These are phyloP conservation scores for Villa cingulata DNA, from an alignment of 2,888 invertebrate genomes.

Conservation along the genomic window DNA sequence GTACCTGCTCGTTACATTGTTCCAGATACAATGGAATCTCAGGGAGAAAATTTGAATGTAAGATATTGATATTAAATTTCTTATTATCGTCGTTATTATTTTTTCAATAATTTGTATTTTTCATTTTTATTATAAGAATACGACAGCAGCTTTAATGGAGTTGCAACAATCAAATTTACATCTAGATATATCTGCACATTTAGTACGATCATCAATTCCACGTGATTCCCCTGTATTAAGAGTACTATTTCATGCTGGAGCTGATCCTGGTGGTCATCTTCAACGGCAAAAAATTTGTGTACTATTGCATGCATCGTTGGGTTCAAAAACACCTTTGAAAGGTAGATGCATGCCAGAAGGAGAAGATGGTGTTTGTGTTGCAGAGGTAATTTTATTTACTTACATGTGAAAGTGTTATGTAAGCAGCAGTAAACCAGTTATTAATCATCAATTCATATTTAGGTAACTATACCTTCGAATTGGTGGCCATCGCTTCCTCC, in stretches of 20 bases:
- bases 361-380: slow-evolving; percentile 84
- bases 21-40: slow-evolving; percentile 63
- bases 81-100: too few species aligned
- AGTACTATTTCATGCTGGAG: slow-evolving; percentile 84
- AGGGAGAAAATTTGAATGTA: slow-evolving; percentile 26
- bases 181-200: slow-evolving; percentile 84
- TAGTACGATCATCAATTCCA: slow-evolving; percentile 75
- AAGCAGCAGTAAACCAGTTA: slow-evolving; percentile 3
- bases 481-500: slow-evolving; percentile 78
- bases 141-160: slow-evolving; percentile 43
- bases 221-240: slow-evolving; percentile 83
- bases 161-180: slow-evolving; percentile 57
- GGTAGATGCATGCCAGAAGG: slow-evolving; percentile 90
- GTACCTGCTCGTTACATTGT: slow-evolving; percentile 79
- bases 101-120: not conserved
- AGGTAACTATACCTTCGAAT: slow-evolving; percentile 68
- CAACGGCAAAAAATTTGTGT: slow-evolving; percentile 71
- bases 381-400: slow-evolving; percentile 40
- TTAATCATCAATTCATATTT: slow-evolving; percentile 13
- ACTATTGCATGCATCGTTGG: slow-evolving; percentile 58
- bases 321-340: slow-evolving; percentile 50
- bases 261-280: slow-evolving; percentile 65
- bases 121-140: slow-evolving; percentile 33
- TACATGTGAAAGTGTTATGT: too few species aligned
- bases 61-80: too few species aligned